A percentile compares a stretch with the other conserved stretches of the same genome.
phyloP scores from a whole-genome alignment of 2,113 vertebrate species.

The Erythrolamprus reginae region DNA sequence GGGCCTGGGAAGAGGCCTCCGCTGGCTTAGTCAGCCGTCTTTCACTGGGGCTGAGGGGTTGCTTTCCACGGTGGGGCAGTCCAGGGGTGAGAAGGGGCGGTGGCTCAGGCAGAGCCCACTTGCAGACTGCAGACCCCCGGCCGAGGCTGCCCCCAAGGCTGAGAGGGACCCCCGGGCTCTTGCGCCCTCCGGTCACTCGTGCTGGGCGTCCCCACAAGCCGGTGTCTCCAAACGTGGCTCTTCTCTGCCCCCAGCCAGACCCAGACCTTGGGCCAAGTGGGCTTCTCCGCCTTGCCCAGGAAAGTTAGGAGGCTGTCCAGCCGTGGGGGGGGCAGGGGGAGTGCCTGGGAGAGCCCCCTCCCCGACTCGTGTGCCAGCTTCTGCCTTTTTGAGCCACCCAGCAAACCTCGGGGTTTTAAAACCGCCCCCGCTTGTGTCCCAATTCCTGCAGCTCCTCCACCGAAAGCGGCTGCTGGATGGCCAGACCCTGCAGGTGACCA shows the following conservation, averaged over 20 bases:
- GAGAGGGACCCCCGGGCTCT: too few species aligned
- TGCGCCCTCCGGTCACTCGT: too few species aligned
- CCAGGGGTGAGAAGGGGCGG: not conserved
- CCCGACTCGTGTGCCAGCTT: not conserved
- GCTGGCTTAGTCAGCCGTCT: not conserved
- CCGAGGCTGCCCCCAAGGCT: too few species aligned
- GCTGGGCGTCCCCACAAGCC: not conserved
- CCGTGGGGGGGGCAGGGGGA: not conserved
- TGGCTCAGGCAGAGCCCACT: not conserved
- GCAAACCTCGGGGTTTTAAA: not conserved
- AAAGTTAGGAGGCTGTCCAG: not conserved
- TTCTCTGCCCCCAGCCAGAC: too few species aligned
- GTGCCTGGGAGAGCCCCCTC: not conserved
- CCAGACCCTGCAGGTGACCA: not conserved
- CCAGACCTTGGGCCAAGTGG: not conserved
- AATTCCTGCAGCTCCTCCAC: slow-evolving; percentile 8
- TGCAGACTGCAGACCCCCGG: not conserved
- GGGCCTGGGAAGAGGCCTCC: not conserved
- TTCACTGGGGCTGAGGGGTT: not conserved
- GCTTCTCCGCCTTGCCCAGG: not conserved
- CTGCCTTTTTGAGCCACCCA: not conserved
- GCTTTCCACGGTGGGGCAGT: not conserved
- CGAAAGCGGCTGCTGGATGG: not conserved
- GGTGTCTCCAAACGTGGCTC: not conserved
- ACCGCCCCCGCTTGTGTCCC: not conserved